Evolutionary conservation across 2,113 vertebrate species (phyloP).

Genomic region (Alethe castanea): DNA sequence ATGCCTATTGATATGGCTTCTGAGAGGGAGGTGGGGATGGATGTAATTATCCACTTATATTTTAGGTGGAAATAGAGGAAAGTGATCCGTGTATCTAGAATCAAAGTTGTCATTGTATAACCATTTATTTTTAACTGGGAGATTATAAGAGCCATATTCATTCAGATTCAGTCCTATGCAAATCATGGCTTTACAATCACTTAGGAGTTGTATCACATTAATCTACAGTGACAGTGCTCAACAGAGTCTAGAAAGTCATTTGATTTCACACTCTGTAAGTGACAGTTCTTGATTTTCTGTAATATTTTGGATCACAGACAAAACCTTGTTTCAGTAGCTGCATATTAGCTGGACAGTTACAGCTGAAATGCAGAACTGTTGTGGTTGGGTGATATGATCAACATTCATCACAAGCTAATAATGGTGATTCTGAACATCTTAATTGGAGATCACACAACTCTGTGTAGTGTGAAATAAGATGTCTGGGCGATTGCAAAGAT

Average conservation of each 20-base stretch:
- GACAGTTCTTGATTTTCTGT: constrained; percentile 16
- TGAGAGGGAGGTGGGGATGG: not conserved
- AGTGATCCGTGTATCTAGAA: not conserved
- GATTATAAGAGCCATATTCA: not conserved
- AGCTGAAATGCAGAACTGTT: not conserved
- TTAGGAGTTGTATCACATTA: constrained; percentile 4
- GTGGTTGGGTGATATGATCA: not conserved
- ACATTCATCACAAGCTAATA: constrained; percentile 22
- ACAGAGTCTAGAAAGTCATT: not conserved
- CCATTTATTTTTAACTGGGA: not conserved
- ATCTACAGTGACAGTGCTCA: constrained; percentile 27
- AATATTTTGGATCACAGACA: not conserved
- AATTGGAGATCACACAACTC: constrained; percentile 36
- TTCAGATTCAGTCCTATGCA: not conserved
- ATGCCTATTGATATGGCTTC: not conserved
- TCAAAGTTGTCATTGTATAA: not conserved
- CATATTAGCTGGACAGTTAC: not conserved
- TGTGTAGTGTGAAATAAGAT: constrained; percentile 50
- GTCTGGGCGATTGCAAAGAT: not conserved
- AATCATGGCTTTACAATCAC: not conserved
- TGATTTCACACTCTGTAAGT: constrained; percentile 27
- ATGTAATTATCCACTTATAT: not conserved
- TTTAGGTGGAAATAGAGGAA: not conserved
- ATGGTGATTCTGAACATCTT: constrained; percentile 28
- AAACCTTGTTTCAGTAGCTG: constrained; percentile 2